Conservation (phyloP, 2,797 vertebrate genomes). For the Myripristis murdjan region DNA sequence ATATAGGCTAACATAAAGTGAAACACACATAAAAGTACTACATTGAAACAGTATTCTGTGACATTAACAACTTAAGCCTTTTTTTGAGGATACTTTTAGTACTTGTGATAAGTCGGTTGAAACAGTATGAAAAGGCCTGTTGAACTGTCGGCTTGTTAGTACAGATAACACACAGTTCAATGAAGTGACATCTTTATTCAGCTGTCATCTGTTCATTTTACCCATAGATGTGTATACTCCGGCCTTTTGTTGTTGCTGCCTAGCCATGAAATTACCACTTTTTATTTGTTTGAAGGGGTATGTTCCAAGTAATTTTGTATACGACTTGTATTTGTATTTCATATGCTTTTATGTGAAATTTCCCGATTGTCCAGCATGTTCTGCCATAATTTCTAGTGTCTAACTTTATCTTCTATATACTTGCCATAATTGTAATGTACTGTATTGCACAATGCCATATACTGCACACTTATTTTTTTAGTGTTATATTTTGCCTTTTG, state of each 20-base stretch:
- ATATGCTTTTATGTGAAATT: constrained; percentile 77
- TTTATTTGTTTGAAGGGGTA: constrained; percentile 63
- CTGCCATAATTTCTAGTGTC: constrained; percentile 77
- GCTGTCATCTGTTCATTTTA: constrained; percentile 54
- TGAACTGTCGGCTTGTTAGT: constrained; percentile 44
- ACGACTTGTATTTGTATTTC: constrained; percentile 68
- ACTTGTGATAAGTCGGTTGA: constrained; percentile 53
- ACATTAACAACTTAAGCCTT: constrained; percentile 25
- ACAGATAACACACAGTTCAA: constrained; percentile 54
- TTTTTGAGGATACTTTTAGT: constrained; percentile 54
- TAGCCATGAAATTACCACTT: constrained; percentile 66
- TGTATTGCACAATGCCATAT: constrained; percentile 82
- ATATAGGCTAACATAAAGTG: constrained; percentile 56
- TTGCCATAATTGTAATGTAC: constrained; percentile 82
- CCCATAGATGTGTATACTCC: constrained; percentile 59
- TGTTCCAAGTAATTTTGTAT: constrained; percentile 78
- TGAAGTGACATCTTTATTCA: constrained; percentile 45
- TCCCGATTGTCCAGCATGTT: constrained; percentile 75
- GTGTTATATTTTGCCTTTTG: constrained; percentile 73
- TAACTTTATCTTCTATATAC: constrained; percentile 77
- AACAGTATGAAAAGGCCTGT: constrained; percentile 53
- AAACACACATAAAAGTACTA: constrained; percentile 61
- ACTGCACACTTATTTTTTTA: constrained; percentile 75
- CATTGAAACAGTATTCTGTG: constrained; percentile 66
- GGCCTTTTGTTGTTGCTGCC: constrained; percentile 72